These are phyloP conservation scores for Liopterus haemorrhoidalis DNA, from an alignment of 2,888 invertebrate genomes.

Conservation along the genomic window DNA sequence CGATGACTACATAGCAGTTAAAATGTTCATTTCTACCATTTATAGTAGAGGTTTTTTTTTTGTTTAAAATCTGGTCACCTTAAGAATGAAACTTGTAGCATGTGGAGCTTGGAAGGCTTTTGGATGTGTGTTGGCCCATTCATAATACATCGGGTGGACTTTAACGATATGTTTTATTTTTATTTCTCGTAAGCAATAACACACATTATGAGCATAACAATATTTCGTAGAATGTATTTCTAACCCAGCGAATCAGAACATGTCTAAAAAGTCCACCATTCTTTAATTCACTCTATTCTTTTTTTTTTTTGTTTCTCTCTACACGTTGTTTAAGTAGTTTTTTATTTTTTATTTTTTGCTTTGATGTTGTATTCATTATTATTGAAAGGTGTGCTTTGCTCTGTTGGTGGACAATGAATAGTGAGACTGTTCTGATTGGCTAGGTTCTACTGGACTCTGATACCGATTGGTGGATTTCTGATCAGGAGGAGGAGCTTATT, in stretches of 20 bases:
- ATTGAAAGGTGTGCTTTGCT: conserved; percentile 15
- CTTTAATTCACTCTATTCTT: conserved; percentile 21
- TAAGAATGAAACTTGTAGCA: too few species aligned
- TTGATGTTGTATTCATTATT: conserved; percentile 18
- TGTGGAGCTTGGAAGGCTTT: too few species aligned
- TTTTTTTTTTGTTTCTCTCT: conserved; percentile 26
- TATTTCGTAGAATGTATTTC: too few species aligned
- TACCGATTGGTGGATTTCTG: conserved; percentile 70
- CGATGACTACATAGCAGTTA: too few species aligned
- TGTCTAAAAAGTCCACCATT: conserved; percentile 49
- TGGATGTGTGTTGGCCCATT: conserved; percentile 1
- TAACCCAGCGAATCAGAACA: conserved; percentile 41
- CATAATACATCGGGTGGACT: conserved; percentile 20
- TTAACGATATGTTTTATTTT: conserved; percentile 19
- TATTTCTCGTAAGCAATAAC: too few species aligned
- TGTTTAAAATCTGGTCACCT: too few species aligned
- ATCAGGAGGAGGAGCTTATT: conserved; percentile 72
- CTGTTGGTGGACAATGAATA: conserved; percentile 36
- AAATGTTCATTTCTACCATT: too few species aligned
- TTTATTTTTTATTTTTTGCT: conserved; percentile 22
- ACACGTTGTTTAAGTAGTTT: too few species aligned
- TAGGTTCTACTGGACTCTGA: conserved; percentile 56
- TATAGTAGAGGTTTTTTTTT: too few species aligned
- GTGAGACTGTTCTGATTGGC: conserved; percentile 46
- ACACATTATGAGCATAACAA: too few species aligned